Evolutionary conservation across 2,888 invertebrate genomes (phyloP), one percentile per base, ranked within the genome.

Genomic region (Dilophus febrilis): DNA sequence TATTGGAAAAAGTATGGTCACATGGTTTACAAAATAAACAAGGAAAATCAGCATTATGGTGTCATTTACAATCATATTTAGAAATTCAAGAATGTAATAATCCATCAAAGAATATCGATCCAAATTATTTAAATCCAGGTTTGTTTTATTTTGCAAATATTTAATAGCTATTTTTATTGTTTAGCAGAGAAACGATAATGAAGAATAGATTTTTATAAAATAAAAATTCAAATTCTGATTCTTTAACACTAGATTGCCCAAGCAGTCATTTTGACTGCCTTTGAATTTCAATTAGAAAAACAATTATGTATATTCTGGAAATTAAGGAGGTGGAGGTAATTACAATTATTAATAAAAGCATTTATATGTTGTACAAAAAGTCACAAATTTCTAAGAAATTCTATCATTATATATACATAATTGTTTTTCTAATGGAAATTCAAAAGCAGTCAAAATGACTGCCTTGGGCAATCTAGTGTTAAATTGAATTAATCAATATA

Each of bases 1-100:
- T 98, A 40, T 64, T 98, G 36, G 98, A 98, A 64, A 72, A 97
- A 48, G 83, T 97, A 19, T 98, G 97, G 97, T 87, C 91, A 1
- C 97, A 98, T 56, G 98, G 97, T 0, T 65, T 95, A 38, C 91
- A 91, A 48, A 83, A 81, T 44, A 97, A 95, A 61, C 82, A 91
- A 66, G 94, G 95, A 8, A 97, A 95, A 65, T 95, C 95, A 1
- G 91, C 95, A 0, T 67, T 98, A 5, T 98, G 98, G 98, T 83
- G 88, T 44, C 94, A 95, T 63, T 70, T 97, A 40, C 74, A 81
- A 13, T 82, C 84, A 55, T 95, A 85, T 57, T 83, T 92, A 53
- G 88, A 91, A 53, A 56, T 79, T 50, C 83, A 83, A 55, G 83
- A 85, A 51, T 65, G 69, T 47, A 69, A 67, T 49, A 66, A 64